These are phyloP conservation scores for Siniperca scherzeri DNA, from an alignment of 2,797 vertebrate genomes.

Conservation along the genomic window DNA sequence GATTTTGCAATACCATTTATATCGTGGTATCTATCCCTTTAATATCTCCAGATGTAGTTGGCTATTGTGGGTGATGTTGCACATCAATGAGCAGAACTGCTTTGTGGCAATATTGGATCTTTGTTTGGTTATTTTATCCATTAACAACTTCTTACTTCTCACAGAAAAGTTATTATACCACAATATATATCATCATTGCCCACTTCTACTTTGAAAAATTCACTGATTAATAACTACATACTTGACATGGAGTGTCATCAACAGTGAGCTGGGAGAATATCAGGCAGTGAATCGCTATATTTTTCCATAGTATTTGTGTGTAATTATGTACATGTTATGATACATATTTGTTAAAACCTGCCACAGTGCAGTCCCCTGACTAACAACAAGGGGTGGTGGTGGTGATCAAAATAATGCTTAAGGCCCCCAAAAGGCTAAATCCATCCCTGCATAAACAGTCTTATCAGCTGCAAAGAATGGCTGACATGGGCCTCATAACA, in stretches of 20 bases:
- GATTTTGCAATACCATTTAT: too few species aligned
- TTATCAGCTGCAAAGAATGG: conserved; percentile 35
- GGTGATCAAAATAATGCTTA: not conserved
- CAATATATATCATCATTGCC: not conserved
- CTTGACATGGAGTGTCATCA: not conserved
- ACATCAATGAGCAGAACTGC: not conserved
- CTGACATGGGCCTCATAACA: conserved; percentile 21
- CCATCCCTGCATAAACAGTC: conserved; percentile 22
- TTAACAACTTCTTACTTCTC: not conserved
- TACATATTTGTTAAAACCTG: not conserved
- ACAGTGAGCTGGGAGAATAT: not conserved
- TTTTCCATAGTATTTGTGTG: not conserved
- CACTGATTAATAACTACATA: not conserved
- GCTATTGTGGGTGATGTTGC: not conserved
- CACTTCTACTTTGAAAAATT: not conserved
- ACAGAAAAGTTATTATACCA: not conserved
- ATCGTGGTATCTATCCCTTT: not conserved
- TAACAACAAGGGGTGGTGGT: not conserved
- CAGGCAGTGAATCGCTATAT: not conserved
- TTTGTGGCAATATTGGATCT: not conserved
- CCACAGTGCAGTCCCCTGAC: not conserved
- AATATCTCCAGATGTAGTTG: not conserved
- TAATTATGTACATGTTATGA: not conserved
- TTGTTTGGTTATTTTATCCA: not conserved
- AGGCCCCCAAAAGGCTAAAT: not conserved